Conservation (phyloP, 2,797 vertebrate species). For the Galaxias olidus region DNA sequence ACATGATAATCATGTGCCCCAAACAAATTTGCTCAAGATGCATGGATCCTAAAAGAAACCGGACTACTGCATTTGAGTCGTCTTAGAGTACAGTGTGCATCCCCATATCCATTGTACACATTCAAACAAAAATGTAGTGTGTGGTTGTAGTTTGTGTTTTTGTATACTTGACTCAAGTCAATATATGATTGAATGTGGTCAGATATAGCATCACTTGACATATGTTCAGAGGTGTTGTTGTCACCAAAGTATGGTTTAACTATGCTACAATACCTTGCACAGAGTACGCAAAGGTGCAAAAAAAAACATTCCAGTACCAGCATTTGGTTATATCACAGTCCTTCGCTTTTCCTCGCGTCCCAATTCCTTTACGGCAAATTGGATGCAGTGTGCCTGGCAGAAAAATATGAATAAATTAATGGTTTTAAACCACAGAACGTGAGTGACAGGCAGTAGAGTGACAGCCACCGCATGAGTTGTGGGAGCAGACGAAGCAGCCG, state of each 20-base stretch:
- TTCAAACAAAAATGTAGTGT: too few relatives aligned
- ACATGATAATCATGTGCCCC: too few relatives aligned
- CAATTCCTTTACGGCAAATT: slow-evolving; percentile 55
- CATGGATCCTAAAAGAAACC: too few relatives aligned
- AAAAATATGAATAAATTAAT: slow-evolving; percentile 56
- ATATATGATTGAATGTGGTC: too few relatives aligned
- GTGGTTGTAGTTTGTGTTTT: too few relatives aligned
- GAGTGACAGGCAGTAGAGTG: slow-evolving; percentile 46
- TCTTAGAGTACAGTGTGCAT: too few relatives aligned
- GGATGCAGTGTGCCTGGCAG: slow-evolving; percentile 47
- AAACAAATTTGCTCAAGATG: too few relatives aligned
- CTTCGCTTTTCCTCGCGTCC: slow-evolving; percentile 40
- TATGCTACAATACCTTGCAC: neutral
- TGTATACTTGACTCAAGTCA: too few relatives aligned
- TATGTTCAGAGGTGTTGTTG: too few relatives aligned
- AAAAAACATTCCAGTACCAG: slow-evolving; percentile 31
- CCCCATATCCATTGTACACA: too few relatives aligned
- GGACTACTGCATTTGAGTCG: too few relatives aligned
- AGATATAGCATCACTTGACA: too few relatives aligned
- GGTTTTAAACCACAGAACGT: slow-evolving; percentile 45
- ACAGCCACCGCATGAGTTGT: slow-evolving; percentile 44
- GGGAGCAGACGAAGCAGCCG: slow-evolving; percentile 24
- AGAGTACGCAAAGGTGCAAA: neutral
- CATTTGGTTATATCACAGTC: slow-evolving; percentile 36
- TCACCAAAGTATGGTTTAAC: neutral